phyloP scores from a whole-genome alignment of 2,113 vertebrate genomes.

The Lagopus muta region DNA sequence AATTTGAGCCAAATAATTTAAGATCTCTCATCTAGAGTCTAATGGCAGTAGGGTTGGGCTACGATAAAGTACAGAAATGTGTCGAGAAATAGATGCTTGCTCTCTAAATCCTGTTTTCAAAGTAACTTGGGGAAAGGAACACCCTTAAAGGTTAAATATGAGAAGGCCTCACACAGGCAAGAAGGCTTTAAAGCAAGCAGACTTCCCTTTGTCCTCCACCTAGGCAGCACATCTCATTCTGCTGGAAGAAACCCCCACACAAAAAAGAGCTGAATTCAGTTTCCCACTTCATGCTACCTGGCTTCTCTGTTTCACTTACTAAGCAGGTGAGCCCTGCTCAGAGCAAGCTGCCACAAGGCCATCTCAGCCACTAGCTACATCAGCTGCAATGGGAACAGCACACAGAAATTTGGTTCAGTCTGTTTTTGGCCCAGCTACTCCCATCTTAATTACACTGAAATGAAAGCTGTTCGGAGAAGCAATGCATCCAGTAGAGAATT shows the following conservation, averaged over 20 bases:
- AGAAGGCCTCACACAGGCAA: not conserved
- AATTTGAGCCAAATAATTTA: not conserved
- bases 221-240: not conserved
- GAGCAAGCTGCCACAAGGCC: not conserved
- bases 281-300: not conserved
- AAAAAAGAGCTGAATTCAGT: not conserved
- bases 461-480: constrained; percentile 2
- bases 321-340: not conserved
- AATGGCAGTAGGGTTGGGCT: not conserved
- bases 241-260: not conserved
- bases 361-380: not conserved
- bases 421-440: not conserved
- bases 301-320: not conserved
- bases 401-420: not conserved
- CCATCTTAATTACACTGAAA: not conserved
- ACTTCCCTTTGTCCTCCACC: not conserved
- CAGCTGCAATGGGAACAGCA: not conserved
- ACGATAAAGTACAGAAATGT: not conserved
- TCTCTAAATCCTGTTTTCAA: not conserved
- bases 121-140: not conserved
- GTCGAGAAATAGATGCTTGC: not conserved
- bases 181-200: not conserved
- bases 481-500: constrained; percentile 20
- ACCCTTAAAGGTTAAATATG: not conserved
- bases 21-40: not conserved